Evolutionary conservation across 1,140 invertebrate genomes (phyloP).

Genomic region (Bombus cullumanus): DNA sequence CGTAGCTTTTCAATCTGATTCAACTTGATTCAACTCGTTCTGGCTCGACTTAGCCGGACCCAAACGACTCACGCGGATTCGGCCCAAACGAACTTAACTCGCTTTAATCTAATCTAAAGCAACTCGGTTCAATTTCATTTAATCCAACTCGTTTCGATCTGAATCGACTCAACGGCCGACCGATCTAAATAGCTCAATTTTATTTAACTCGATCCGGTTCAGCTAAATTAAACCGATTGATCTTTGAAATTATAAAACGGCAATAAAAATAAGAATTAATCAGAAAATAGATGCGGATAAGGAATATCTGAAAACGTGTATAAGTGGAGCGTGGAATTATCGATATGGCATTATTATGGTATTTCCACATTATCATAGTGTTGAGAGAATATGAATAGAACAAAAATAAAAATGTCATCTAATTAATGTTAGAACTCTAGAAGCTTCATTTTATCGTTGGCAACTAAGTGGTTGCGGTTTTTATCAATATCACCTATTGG

Average conservation of each 20-base stretch:
- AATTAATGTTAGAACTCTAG: too few relatives aligned
- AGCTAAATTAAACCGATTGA: not conserved
- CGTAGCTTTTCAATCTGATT: not conserved
- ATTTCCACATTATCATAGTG: too few relatives aligned
- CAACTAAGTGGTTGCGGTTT: too few relatives aligned
- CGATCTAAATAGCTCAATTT: not conserved
- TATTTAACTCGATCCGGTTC: not conserved
- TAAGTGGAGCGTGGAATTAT: not conserved
- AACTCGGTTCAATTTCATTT: not conserved
- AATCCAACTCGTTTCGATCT: not conserved
- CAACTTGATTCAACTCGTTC: not conserved
- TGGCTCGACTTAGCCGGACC: not conserved
- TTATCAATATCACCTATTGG: too few relatives aligned
- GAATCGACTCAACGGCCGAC: not conserved
- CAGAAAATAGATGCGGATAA: rapidly evolving
- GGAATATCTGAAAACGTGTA: not conserved
- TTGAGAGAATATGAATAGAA: too few relatives aligned
- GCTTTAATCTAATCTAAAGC: not conserved
- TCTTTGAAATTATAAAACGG: not conserved
- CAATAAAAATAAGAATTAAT: not conserved
- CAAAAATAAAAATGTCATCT: too few relatives aligned
- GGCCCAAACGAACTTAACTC: not conserved
- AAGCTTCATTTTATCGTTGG: too few relatives aligned
- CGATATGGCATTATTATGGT: not conserved
- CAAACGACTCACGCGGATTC: not conserved